These are phyloP conservation scores for Coregonus clupeaformis DNA, from an alignment of 2,113 vertebrate genomes.

Conservation along the genomic window DNA sequence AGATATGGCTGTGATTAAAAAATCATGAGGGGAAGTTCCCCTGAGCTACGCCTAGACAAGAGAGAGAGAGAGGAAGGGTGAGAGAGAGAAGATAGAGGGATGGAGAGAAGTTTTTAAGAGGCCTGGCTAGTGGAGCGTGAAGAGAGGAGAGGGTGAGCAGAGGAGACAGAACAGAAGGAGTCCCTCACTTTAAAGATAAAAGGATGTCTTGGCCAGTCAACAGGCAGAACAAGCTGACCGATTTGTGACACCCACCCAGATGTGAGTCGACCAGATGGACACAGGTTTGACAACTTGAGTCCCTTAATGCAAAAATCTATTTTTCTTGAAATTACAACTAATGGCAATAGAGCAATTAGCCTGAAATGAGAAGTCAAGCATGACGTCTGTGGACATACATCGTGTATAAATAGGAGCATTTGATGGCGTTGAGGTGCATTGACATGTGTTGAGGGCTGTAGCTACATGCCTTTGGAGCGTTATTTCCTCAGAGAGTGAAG, in stretches of 20 bases:
- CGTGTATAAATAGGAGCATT: too few species aligned
- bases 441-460: conserved; percentile 4
- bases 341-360: too few species aligned
- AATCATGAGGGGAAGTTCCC: conserved; percentile 53
- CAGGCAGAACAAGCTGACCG: conserved; percentile 25
- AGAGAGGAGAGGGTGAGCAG: neutral
- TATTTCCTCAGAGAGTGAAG: conserved; percentile 20
- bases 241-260: conserved; percentile 5
- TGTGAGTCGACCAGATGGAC: neutral
- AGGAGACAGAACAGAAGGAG: conserved; percentile 14
- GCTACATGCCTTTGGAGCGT: neutral
- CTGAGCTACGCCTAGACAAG: conserved; percentile 27
- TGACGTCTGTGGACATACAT: too few species aligned
- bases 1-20: conserved; percentile 61
- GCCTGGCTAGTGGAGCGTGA: conserved; percentile 49
- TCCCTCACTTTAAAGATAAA: neutral
- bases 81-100: neutral
- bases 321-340: too few species aligned
- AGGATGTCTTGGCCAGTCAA: neutral
- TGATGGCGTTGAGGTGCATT: neutral
- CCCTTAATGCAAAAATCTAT: too few species aligned
- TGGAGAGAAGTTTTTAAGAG: conserved; percentile 41
- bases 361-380: too few species aligned
- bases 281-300: too few species aligned
- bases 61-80: conserved; percentile 8